Base-by-base conservation (phyloP, 2,888 invertebrate species). In the Mesodorylaimus sp. region DNA sequence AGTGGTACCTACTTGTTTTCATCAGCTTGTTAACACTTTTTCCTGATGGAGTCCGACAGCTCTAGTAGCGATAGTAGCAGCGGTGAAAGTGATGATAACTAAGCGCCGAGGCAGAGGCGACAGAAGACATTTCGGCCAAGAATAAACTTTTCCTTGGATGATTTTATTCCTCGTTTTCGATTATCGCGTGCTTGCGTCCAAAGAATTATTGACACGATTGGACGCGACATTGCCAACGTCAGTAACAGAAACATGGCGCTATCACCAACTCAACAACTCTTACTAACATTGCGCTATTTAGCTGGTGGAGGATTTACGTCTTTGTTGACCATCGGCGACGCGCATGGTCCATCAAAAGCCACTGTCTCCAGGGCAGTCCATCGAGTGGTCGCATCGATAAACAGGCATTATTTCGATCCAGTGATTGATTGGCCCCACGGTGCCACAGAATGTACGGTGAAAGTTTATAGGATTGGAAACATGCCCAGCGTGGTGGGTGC, bases 261-360 rank as follows among this genome's bases (percentile, higher is more conserved):
- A 10, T 26, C 27, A 5, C 44, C 44, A 26, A 43, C 5, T 5
- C 44, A 43, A 26, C 44, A 43, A 21, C 7, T 43, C 10, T 43
- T 24, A 5, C 27, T 43, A 26, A 10, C 10, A 10, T 10, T 43
- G 3, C 27, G 27, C 13, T 43, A 26, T 43, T 26, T 43, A 13
- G 44, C 44, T 5, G 19, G 26, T 43, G 24, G 44, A 10, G 27
- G 44, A 5, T 26, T 16, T 26, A n/a, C n/a, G n/a, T n/a, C n/a
- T n/a, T n/a, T 43, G 24, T 16, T 16, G 19, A 10, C 19, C 10
- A 10, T 24, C 21, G 27, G 44, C 10, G 44, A 43, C 19, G 44
- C 44, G 26, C 44, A 43, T 43, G 44, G 44, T 26, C 24, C 19
- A 26, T 26, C 24, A 26, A 43, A 43, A 19, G 24, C 44, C 10